A percentile compares a stretch with the other conserved stretches of the same genome.
phyloP scores from a whole-genome alignment of 2,888 invertebrate genomes.

The Epinotia demarniana region DNA sequence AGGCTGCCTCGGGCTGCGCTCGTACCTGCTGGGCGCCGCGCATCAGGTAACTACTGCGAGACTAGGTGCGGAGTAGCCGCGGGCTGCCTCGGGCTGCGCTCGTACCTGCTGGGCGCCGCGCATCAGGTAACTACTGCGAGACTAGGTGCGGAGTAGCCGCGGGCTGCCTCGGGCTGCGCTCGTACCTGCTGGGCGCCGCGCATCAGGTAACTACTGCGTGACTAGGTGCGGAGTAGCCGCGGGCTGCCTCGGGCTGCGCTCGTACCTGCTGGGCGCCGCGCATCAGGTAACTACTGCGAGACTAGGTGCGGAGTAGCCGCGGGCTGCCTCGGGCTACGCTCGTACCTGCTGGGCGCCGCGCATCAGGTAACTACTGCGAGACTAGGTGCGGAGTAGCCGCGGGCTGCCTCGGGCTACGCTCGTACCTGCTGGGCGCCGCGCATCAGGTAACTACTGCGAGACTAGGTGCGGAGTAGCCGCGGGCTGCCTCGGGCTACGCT shows the following conservation, averaged over 20 bases:
- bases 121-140: constrained; percentile 65
- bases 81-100: constrained; percentile 93
- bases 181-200: constrained; percentile 93
- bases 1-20: constrained; percentile 93
- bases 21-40: constrained; percentile 93
- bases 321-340: constrained; percentile 93
- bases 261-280: constrained; percentile 93
- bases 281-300: constrained; percentile 65
- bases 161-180: constrained; percentile 93
- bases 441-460: constrained; percentile 65
- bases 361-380: constrained; percentile 65
- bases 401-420: constrained; percentile 93
- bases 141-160: constrained; percentile 92
- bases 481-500: constrained; percentile 93
- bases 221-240: constrained; percentile 92
- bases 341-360: constrained; percentile 93
- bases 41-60: constrained; percentile 65
- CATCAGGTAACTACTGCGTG: constrained; percentile 65
- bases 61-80: constrained; percentile 92
- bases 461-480: constrained; percentile 92
- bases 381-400: constrained; percentile 92
- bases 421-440: constrained; percentile 93
- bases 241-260: constrained; percentile 93
- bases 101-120: constrained; percentile 93
- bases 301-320: constrained; percentile 92